Evolutionary conservation across 2,888 invertebrate genomes (phyloP).

Genomic region (Lordiphosa fenestrarum): DNA sequence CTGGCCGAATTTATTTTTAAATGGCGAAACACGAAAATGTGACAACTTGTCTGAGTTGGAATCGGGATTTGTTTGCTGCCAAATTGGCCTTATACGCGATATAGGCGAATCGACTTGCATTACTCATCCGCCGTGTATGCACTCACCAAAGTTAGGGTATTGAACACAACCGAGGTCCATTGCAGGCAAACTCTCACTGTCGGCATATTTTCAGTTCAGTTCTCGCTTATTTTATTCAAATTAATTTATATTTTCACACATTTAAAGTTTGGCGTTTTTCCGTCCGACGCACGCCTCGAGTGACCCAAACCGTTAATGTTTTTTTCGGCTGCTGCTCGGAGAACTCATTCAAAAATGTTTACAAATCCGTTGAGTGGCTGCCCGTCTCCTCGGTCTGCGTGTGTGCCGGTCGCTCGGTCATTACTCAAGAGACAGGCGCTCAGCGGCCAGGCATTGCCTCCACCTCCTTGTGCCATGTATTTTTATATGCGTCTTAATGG

Average conservation of each 20-base stretch:
- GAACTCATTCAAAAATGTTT: constrained; percentile 52
- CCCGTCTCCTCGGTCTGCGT: constrained; percentile 23
- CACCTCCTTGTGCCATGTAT: constrained; percentile 28
- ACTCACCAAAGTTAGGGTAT: constrained; percentile 70
- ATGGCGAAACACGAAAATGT: constrained; percentile 44
- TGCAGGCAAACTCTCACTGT: constrained; percentile 70
- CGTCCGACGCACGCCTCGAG: constrained; percentile 45
- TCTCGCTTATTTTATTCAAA: constrained; percentile 28
- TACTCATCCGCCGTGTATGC: constrained; percentile 40
- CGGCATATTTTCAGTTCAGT: constrained; percentile 32
- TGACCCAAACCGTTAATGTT: constrained; percentile 60
- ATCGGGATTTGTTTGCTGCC: constrained; percentile 51
- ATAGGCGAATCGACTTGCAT: constrained; percentile 15
- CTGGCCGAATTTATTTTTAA: constrained; percentile 55
- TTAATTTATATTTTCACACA: constrained; percentile 14
- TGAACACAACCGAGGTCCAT: constrained; percentile 71
- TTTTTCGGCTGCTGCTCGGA: constrained; percentile 21
- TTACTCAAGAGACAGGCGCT: constrained; percentile 54
- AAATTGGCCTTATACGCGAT: constrained; percentile 46
- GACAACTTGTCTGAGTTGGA: constrained; percentile 56
- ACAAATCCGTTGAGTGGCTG: constrained; percentile 67
- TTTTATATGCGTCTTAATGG: constrained; percentile 58
- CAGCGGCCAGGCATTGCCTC: constrained; percentile 10
- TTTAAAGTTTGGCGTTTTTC: constrained; percentile 19
- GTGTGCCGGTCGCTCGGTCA: constrained; percentile 25